Evolutionary conservation across 37 sponge, comb jelly and placozoan species (phyloP).

Genomic region (Agelas oroides): DNA sequence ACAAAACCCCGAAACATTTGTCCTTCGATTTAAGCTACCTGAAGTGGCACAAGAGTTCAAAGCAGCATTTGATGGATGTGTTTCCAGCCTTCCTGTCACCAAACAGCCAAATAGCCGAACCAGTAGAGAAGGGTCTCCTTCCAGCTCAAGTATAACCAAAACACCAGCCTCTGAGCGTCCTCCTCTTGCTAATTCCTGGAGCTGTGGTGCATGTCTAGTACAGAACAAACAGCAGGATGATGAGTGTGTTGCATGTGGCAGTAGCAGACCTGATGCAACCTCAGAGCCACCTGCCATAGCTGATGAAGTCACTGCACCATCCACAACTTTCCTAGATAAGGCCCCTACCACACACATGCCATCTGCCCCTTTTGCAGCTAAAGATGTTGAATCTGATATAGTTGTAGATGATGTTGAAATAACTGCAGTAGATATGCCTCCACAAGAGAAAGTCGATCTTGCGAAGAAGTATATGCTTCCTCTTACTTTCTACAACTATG

Average conservation of each 20-base stretch:
- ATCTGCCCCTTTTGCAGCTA: neutral
- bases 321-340: neutral
- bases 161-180: neutral
- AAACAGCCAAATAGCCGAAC: too few species aligned
- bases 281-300: neutral
- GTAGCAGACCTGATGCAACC: neutral
- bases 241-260: slow-evolving; percentile 50
- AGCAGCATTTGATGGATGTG: slow-evolving; percentile 64
- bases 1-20: slow-evolving; percentile 79
- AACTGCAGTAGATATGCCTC: slow-evolving; percentile 36
- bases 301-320: neutral
- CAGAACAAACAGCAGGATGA: slow-evolving; percentile 14
- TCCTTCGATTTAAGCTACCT: slow-evolving; percentile 75
- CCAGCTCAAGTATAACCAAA: neutral
- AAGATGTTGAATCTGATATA: neutral
- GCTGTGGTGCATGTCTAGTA: slow-evolving; percentile 38
- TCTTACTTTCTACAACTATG: slow-evolving; percentile 65
- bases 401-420: slow-evolving; percentile 36
- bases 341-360: neutral
- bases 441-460: slow-evolving; percentile 49
- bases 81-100: neutral
- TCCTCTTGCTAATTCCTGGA: slow-evolving; percentile 37
- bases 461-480: slow-evolving; percentile 62
- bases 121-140: neutral
- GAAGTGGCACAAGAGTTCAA: slow-evolving; percentile 76